These are phyloP conservation scores for Sminthurinus signatus DNA, from an alignment of 1,140 invertebrate species.

Conservation along the genomic window DNA sequence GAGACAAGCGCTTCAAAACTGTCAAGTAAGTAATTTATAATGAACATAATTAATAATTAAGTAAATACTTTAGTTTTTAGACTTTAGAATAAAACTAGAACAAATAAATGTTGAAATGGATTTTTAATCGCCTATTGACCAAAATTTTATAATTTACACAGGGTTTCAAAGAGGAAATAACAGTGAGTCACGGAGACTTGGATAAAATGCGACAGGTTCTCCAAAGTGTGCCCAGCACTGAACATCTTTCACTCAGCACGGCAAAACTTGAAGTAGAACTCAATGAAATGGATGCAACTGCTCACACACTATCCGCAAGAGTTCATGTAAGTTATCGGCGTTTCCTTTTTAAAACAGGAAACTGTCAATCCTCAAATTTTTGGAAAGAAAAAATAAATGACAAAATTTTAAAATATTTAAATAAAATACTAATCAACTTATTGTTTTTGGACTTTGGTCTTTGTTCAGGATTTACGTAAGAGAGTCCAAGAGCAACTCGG, in stretches of 20 bases:
- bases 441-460: no score
- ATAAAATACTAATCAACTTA: not conserved
- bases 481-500: constrained; percentile 37
- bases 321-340: no score
- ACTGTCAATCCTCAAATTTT: not conserved
- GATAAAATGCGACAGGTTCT: constrained; percentile 32
- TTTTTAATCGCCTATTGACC: no score
- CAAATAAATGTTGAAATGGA: not conserved
- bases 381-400: not conserved
- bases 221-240: constrained; percentile 28
- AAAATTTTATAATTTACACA: no score
- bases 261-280: constrained; percentile 33
- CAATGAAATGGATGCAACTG: constrained; percentile 38
- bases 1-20: constrained; percentile 37
- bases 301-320: constrained; percentile 35
- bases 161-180: constrained; percentile 37
- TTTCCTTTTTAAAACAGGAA: not conserved
- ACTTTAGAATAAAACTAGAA: no score
- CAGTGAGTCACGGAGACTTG: constrained; percentile 26
- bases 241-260: constrained; percentile 31
- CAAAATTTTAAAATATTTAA: not conserved
- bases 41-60: no score
- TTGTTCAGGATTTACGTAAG: constrained; percentile 32
- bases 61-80: no score
- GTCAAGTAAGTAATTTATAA: constrained; percentile 35